A percentile compares a stretch with the other conserved stretches of the same genome.
These are phyloP conservation scores for Diplolepis rosae DNA, from an alignment of 2,888 invertebrate species.

Conservation along the genomic window DNA sequence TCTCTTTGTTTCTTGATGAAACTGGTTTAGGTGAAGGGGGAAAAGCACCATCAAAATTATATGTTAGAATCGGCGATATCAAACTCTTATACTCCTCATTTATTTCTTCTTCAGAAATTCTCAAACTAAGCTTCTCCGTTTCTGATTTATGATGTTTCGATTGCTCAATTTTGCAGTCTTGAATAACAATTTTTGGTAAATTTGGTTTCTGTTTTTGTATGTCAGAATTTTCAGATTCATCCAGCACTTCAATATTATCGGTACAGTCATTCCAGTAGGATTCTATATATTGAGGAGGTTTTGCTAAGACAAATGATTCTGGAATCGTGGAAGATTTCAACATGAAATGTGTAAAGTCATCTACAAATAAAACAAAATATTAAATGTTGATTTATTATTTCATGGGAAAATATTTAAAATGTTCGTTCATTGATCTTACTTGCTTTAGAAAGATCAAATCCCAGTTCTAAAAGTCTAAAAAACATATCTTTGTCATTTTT, in stretches of 20 bases:
- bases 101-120: neutral
- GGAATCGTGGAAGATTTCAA: slow-evolving; percentile 62
- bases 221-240: slow-evolving; percentile 15
- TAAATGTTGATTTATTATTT: neutral
- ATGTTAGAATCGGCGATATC: slow-evolving; percentile 60
- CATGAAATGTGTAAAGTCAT: slow-evolving; percentile 63
- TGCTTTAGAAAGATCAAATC: slow-evolving; percentile 55
- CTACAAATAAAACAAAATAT: slow-evolving; percentile 45
- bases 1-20: neutral
- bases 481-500: slow-evolving; percentile 65
- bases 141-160: neutral
- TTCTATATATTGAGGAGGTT: slow-evolving; percentile 49
- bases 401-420: neutral
- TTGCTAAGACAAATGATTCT: slow-evolving; percentile 61
- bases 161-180: neutral
- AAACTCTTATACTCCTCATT: slow-evolving; percentile 33
- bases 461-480: slow-evolving; percentile 59
- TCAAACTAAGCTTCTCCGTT: neutral
- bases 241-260: slow-evolving; percentile 47
- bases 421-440: slow-evolving; percentile 53
- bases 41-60: slow-evolving; percentile 38
- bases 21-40: neutral
- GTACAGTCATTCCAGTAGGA: slow-evolving; percentile 64
- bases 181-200: neutral
- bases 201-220: neutral